Evolutionary conservation across 2,797 vertebrate genomes (phyloP).

Genomic region (Buphagus erythrorhynchus): DNA sequence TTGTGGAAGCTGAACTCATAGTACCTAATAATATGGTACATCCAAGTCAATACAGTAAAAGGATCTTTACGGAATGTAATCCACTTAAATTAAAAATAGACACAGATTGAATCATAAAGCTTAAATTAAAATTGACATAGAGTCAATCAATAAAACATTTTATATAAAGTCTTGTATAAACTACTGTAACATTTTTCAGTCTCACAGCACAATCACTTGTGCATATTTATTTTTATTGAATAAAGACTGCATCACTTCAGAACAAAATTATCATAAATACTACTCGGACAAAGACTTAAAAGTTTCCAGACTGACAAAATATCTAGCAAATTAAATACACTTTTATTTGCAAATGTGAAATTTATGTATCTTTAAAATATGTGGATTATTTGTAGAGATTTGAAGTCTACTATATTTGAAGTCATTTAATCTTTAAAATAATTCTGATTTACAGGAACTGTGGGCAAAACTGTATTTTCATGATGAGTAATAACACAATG

Average conservation of each 20-base stretch:
- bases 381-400: neutral
- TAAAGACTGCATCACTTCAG: neutral
- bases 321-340: neutral
- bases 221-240: slow-evolving; percentile 8
- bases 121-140: slow-evolving; percentile 76
- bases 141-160: slow-evolving; percentile 41
- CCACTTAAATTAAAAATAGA: slow-evolving; percentile 90
- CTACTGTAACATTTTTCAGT: neutral
- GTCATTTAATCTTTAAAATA: neutral
- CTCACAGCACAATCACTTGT: neutral
- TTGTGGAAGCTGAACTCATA: slow-evolving; percentile 90
- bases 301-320: neutral
- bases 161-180: slow-evolving; percentile 37
- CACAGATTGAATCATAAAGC: slow-evolving; percentile 77
- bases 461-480: neutral
- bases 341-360: slow-evolving; percentile 2
- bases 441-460: neutral
- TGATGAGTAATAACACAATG: neutral
- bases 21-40: slow-evolving; percentile 92
- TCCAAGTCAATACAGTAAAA: slow-evolving; percentile 83
- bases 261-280: slow-evolving; percentile 18
- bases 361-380: slow-evolving; percentile 49
- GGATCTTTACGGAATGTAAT: slow-evolving; percentile 85
- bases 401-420: slow-evolving; percentile 14
- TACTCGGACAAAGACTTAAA: neutral